Percentiles rank a stretch among this genome's conserved stretches.
phyloP scores from a whole-genome alignment of 2,797 vertebrate species.

The Platalea minor region DNA sequence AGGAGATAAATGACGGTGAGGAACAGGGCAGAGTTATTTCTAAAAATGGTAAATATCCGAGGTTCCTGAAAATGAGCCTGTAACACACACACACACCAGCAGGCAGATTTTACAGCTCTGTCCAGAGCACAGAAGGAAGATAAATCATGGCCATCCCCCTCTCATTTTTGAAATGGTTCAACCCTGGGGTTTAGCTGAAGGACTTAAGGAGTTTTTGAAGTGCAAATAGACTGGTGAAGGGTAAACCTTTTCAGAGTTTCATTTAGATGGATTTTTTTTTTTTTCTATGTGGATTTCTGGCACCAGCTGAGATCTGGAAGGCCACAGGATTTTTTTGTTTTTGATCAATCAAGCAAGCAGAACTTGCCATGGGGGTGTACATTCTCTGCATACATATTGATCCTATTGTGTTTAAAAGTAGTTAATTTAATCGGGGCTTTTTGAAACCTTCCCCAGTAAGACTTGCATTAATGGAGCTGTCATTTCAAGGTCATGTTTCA shows the following conservation, averaged over 20 bases:
- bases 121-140: conserved; percentile 78
- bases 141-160: conserved; percentile 76
- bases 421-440: conserved; percentile 71
- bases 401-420: conserved; percentile 75
- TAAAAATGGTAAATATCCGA: conserved; percentile 14
- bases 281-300: conserved; percentile 76
- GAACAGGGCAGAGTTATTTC: conserved; percentile 14
- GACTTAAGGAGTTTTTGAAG: conserved; percentile 80
- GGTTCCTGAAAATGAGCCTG: background rate
- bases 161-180: conserved; percentile 78
- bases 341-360: conserved; percentile 78
- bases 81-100: background rate
- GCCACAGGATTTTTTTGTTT: conserved; percentile 75
- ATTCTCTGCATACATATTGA: conserved; percentile 72
- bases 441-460: conserved; percentile 50
- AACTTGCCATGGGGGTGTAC: conserved; percentile 70
- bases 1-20: background rate
- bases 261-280: conserved; percentile 79
- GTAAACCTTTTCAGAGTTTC: conserved; percentile 79
- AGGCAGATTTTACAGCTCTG: conserved; percentile 73
- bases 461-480: conserved; percentile 61
- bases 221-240: conserved; percentile 80
- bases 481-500: conserved; percentile 76
- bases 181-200: conserved; percentile 78
- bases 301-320: conserved; percentile 77